Evolutionary conservation across 2,888 invertebrate genomes (phyloP).

Genomic region (Adelognathus sp.): DNA sequence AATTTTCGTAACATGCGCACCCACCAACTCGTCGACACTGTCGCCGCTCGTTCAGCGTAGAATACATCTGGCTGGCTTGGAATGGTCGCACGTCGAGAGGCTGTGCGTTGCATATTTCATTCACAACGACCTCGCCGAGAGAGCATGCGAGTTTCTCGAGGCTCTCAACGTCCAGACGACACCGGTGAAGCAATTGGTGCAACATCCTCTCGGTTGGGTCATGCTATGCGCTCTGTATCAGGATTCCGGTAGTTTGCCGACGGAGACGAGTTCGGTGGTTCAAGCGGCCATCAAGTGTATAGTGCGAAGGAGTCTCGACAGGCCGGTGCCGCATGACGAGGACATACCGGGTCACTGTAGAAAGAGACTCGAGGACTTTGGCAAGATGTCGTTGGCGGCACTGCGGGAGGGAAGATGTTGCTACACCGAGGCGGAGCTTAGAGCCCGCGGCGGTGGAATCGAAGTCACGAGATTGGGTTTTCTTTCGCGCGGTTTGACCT

Average conservation of each 20-base stretch:
- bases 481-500: slow-evolving; percentile 78
- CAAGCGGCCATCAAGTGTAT: slow-evolving; percentile 81
- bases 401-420: slow-evolving; percentile 81
- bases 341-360: slow-evolving; percentile 80
- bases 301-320: slow-evolving; percentile 79
- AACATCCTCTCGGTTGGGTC: slow-evolving; percentile 83
- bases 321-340: slow-evolving; percentile 71
- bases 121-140: slow-evolving; percentile 79
- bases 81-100: slow-evolving; percentile 82
- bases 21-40: slow-evolving; percentile 78
- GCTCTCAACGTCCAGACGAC: slow-evolving; percentile 79
- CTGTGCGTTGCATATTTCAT: slow-evolving; percentile 82
- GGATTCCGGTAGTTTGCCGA: slow-evolving; percentile 74
- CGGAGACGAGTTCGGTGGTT: slow-evolving; percentile 78
- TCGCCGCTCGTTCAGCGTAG: slow-evolving; percentile 82
- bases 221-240: slow-evolving; percentile 83
- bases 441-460: slow-evolving; percentile 79
- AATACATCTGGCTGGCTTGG: slow-evolving; percentile 81
- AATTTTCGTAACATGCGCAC: slow-evolving; percentile 82
- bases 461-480: slow-evolving; percentile 81
- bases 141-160: slow-evolving; percentile 78
- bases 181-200: slow-evolving; percentile 79
- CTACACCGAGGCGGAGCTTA: slow-evolving; percentile 82
- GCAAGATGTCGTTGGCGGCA: slow-evolving; percentile 82
- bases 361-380: slow-evolving; percentile 82